phyloP scores from a whole-genome alignment of 2,888 invertebrate species.

The Periphyllus acericola region DNA sequence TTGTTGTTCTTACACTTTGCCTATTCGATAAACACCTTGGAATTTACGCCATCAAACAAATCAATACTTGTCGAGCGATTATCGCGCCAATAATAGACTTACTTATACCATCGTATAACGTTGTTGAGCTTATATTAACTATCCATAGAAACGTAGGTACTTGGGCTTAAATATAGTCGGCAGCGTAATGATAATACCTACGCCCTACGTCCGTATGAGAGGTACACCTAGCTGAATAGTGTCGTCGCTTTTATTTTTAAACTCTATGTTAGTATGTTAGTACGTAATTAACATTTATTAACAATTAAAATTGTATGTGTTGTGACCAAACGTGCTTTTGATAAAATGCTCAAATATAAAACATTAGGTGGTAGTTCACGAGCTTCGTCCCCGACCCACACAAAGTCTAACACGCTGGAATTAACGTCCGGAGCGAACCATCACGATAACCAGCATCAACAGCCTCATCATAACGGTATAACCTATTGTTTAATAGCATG shows the following conservation, averaged over 20 bases:
- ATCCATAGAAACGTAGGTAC: not conserved
- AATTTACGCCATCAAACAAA: not conserved
- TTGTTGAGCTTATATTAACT: not conserved
- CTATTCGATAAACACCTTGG: not conserved
- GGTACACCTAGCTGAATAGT: not conserved
- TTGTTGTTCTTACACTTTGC: not conserved
- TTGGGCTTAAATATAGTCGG: not conserved
- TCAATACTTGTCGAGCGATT: not conserved
- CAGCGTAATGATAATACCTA: not conserved
- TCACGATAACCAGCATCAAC: slow-evolving; percentile 57
- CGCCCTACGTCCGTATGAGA: not conserved
- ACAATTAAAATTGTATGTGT: not conserved
- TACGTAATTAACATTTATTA: slow-evolving; percentile 31
- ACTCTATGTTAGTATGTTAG: not conserved
- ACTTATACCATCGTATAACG: not conserved
- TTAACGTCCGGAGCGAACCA: slow-evolving; percentile 57
- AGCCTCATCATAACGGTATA: slow-evolving; percentile 57
- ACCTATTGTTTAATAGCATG: slow-evolving; percentile 39
- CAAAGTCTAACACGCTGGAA: slow-evolving; percentile 58
- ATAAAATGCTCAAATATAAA: slow-evolving; percentile 26
- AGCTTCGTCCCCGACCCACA: slow-evolving; percentile 60
- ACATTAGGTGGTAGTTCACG: slow-evolving; percentile 61
- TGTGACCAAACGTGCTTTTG: not conserved
- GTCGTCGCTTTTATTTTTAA: slow-evolving; percentile 10
- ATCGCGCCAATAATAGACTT: not conserved